These are phyloP conservation scores for Rhizoglyphus robini DNA, from an alignment of 1,140 invertebrate genomes.

Conservation along the genomic window DNA sequence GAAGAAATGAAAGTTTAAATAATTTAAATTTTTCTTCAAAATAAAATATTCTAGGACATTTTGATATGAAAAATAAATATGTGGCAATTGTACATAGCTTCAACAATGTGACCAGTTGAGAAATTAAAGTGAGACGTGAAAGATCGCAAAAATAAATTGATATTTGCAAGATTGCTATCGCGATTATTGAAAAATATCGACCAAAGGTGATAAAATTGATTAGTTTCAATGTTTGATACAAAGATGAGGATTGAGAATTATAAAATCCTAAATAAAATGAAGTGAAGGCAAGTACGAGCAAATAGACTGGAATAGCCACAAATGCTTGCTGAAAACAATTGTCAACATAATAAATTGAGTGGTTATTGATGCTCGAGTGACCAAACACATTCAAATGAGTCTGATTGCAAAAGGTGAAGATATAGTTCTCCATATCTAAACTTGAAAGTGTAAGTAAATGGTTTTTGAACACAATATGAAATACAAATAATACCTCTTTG, in stretches of 20 bases:
- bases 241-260: background rate
- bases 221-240: background rate
- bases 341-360: background rate
- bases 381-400: background rate
- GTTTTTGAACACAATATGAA: no score
- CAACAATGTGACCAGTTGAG: background rate
- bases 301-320: background rate
- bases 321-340: slow-evolving; percentile 16
- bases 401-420: background rate
- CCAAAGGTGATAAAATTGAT: background rate
- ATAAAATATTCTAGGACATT: background rate
- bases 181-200: background rate
- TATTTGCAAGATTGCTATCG: background rate
- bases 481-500: no score
- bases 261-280: background rate
- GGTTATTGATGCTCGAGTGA: background rate
- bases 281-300: background rate
- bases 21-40: slow-evolving; percentile 3
- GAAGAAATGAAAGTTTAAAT: background rate
- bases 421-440: background rate
- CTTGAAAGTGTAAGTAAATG: no score
- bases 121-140: background rate
- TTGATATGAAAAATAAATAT: background rate
- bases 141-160: background rate
- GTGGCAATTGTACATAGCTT: background rate